Percentiles rank a stretch among this genome's conserved stretches.
Evolutionary conservation across 2,797 vertebrate genomes (phyloP).

Genomic region (Pitangus sulphuratus): DNA sequence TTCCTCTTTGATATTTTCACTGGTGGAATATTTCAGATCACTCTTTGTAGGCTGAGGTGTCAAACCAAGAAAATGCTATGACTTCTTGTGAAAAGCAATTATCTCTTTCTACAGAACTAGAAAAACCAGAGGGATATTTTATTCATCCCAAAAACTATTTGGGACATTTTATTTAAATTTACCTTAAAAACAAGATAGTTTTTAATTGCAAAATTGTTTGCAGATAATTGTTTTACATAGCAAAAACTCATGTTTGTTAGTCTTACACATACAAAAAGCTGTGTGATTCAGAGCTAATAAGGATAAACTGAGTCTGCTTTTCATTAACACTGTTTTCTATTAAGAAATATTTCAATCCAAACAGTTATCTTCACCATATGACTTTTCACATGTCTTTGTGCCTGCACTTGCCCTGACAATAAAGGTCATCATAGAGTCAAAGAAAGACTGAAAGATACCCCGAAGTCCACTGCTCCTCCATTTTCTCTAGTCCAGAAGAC

Average conservation of each 20-base stretch:
- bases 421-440: not conserved
- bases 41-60: not conserved
- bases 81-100: not conserved
- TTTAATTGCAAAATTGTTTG: not conserved
- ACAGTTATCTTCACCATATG: not conserved
- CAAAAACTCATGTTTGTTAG: not conserved
- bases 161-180: not conserved
- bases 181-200: not conserved
- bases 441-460: not conserved
- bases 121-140: not conserved
- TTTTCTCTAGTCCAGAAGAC: not conserved
- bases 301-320: not conserved
- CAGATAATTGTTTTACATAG: not conserved
- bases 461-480: not conserved
- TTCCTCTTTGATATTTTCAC: slow-evolving; percentile 1
- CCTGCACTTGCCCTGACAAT: not conserved
- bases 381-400: not conserved
- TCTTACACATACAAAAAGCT: not conserved
- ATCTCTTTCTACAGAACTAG: not conserved
- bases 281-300: not conserved
- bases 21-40: not conserved
- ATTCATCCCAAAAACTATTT: not conserved
- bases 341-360: not conserved
- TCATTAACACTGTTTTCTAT: not conserved
- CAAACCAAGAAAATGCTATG: not conserved